phyloP scores from a whole-genome alignment of 2,113 vertebrate genomes.

The Phrynosoma blainvillii region DNA sequence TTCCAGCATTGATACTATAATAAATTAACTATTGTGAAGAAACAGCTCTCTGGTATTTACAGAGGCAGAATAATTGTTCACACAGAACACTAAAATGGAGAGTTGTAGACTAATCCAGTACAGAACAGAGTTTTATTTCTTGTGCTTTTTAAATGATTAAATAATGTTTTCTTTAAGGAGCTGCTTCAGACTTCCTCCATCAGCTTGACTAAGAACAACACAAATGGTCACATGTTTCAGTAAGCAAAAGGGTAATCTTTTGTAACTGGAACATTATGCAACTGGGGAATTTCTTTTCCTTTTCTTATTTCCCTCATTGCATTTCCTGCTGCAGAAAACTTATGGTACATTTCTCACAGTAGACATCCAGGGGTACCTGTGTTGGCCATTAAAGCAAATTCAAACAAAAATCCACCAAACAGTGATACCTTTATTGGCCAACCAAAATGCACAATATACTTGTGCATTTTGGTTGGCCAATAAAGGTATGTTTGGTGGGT shows the following conservation, averaged over 20 bases:
- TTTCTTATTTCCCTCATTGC: background rate
- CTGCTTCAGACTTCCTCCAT: conserved; percentile 10
- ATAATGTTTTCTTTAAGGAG: background rate
- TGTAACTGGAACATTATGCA: background rate
- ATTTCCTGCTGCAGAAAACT: background rate
- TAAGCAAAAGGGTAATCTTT: background rate
- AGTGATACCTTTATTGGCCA: too few species aligned
- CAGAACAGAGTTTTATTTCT: background rate
- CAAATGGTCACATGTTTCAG: background rate
- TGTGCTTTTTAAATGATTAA: background rate
- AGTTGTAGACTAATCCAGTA: background rate
- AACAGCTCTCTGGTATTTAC: background rate
- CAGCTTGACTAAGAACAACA: conserved; percentile 46
- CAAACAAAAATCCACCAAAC: too few species aligned
- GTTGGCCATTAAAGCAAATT: too few species aligned
- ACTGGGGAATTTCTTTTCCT: background rate
- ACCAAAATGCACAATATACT: too few species aligned
- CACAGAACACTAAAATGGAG: background rate
- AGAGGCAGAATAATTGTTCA: background rate
- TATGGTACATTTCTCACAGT: too few species aligned
- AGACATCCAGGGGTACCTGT: too few species aligned
- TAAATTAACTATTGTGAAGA: background rate
- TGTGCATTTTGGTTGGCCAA: too few species aligned
- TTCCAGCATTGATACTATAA: background rate
- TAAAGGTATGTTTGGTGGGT: too few species aligned